Percentiles rank a stretch among this genome's conserved stretches.
Conservation (phyloP, 1,140 invertebrate genomes). For the Aphelenchoides besseyi region DNA sequence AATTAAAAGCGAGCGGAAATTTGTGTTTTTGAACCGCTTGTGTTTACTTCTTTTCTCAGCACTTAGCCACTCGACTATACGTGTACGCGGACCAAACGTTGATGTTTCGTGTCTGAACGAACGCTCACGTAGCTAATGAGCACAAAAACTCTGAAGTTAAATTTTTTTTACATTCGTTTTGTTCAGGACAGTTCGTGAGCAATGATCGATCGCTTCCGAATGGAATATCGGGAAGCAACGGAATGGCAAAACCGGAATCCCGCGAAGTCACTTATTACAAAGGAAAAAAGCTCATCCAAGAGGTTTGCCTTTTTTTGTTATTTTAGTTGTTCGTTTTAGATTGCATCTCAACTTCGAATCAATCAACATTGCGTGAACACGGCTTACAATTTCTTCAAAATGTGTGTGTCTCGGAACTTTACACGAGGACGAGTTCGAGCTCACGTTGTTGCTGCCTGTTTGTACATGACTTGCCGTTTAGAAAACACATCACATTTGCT, state of each 20-base stretch:
- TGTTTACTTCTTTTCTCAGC: neutral
- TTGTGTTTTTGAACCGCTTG: no score
- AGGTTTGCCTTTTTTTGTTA: conserved; percentile 36
- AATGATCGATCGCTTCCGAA: conserved; percentile 50
- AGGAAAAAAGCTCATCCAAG: conserved; percentile 57
- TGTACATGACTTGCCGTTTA: conserved; percentile 91
- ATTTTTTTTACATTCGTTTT: neutral
- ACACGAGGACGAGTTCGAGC: conserved; percentile 83
- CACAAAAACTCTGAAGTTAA: conserved; percentile 1
- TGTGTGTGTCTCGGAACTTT: conserved; percentile 80
- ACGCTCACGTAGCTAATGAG: neutral
- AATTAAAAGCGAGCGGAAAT: no score
- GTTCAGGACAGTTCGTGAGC: conserved; percentile 57
- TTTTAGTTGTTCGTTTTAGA: conserved; percentile 33
- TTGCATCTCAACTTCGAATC: conserved; percentile 65
- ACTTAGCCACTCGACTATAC: neutral
- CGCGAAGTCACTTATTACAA: conserved; percentile 57
- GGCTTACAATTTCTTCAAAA: conserved; percentile 91
- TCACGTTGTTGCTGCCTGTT: conserved; percentile 92
- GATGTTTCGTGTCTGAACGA: neutral
- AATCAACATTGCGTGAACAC: conserved; percentile 87
- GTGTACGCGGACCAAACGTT: conserved; percentile 17
- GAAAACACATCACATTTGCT: conserved; percentile 90
- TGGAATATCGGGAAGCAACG: no score
- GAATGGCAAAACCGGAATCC: conserved; percentile 48